Percentiles rank a stretch among this genome's conserved stretches.
Evolutionary conservation across 1,140 invertebrate genomes (phyloP).

Genomic region (Tetramorium alpestre): DNA sequence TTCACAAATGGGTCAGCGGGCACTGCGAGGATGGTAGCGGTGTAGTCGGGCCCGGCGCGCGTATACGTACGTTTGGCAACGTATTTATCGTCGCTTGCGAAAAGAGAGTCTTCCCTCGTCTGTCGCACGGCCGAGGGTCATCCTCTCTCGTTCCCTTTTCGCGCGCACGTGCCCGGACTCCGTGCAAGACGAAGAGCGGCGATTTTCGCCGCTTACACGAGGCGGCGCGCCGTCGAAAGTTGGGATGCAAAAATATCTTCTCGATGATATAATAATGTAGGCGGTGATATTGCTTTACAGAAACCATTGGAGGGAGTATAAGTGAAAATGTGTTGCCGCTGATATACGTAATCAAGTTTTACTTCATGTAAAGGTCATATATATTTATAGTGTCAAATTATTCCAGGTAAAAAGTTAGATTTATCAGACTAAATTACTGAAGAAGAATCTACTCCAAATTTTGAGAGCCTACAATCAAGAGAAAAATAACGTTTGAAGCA

Average conservation of each 20-base stretch:
- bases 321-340: neutral
- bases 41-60: constrained; percentile 59
- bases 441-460: neutral
- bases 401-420: neutral
- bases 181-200: neutral
- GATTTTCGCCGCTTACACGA: constrained; percentile 29
- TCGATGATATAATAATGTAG: constrained; percentile 32
- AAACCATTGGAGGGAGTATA: neutral
- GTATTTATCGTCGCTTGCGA: constrained; percentile 78
- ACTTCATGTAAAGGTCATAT: neutral
- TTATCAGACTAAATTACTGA: neutral
- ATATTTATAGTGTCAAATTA: neutral
- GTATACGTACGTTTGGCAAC: constrained; percentile 72
- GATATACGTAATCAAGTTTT: neutral
- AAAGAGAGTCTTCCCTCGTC: constrained; percentile 47
- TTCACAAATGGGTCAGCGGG: constrained; percentile 81
- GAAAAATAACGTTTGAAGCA: neutral
- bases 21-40: neutral
- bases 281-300: neutral
- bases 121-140: constrained; percentile 22
- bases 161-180: neutral
- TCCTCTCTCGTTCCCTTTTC: neutral
- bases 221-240: constrained; percentile 16
- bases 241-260: constrained; percentile 28
- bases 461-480: neutral